Evolutionary conservation across 2,113 vertebrate genomes (phyloP).

Genomic region (Barbus barbus): DNA sequence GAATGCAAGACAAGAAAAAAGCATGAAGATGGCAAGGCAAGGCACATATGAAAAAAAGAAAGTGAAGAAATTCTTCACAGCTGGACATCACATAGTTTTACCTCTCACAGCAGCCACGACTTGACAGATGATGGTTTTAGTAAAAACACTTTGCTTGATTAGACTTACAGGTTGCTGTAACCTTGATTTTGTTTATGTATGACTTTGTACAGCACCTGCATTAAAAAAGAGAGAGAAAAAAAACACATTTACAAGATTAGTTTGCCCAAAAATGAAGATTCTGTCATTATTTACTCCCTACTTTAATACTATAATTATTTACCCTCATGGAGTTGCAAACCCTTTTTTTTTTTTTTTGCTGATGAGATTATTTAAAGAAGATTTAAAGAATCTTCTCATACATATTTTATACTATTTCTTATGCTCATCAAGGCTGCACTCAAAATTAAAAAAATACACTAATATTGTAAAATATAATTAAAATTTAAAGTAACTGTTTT

Average conservation of each 20-base stretch:
- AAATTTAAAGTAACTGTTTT: neutral
- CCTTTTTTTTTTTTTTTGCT: neutral
- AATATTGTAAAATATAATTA: neutral
- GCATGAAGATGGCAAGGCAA: conserved; percentile 5
- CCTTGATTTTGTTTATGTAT: conserved; percentile 27
- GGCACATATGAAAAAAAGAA: neutral
- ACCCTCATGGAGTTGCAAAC: neutral
- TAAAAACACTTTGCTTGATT: conserved; percentile 35
- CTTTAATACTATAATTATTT: neutral
- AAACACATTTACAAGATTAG: neutral
- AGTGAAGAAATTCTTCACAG: conserved; percentile 31
- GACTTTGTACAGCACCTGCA: neutral
- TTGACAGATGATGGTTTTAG: conserved; percentile 39
- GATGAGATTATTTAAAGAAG: neutral
- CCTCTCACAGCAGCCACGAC: neutral
- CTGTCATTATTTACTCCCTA: neutral
- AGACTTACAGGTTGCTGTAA: conserved; percentile 12
- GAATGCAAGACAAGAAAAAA: conserved; percentile 16
- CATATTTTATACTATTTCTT: neutral
- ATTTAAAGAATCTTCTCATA: neutral
- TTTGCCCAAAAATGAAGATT: neutral
- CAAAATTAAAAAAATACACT: neutral
- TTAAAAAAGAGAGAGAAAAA: neutral
- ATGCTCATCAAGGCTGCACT: neutral
- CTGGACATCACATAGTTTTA: conserved; percentile 33